phyloP scores from a whole-genome alignment of 2,113 vertebrate species.

The zebrafish (Danio rerio) region GRCz12tu NC_133184.1:44653501-44654000 shows the following conservation, averaged over 20 bases:
- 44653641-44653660: constrained; percentile 94
- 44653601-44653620: constrained; percentile 85
- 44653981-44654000: constrained; percentile 85
- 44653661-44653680: constrained; percentile 93
- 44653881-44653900: constrained; percentile 77
- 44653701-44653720: constrained; percentile 85
- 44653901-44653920: constrained; percentile 17
- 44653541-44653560: constrained; percentile 8
- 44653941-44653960: not conserved
- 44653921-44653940: not conserved
- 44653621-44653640: constrained; percentile 92
- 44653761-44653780: constrained; percentile 88
- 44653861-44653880: constrained; percentile 96
- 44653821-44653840: constrained; percentile 90
- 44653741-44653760: constrained; percentile 96
- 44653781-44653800: constrained; percentile 93
- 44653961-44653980: not conserved
- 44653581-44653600: constrained; percentile 93
- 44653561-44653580: constrained; percentile 28
- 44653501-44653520: constrained; percentile 5
- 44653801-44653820: constrained; percentile 95
- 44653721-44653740: constrained; percentile 91
- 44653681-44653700: constrained; percentile 91
- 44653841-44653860: constrained; percentile 87
- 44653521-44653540: constrained; percentile 11